A percentile compares a stretch with the other conserved stretches of the same genome.
Evolutionary conservation across 2,113 vertebrate genomes (phyloP).

Genomic region (Hystrix brachyura): DNA sequence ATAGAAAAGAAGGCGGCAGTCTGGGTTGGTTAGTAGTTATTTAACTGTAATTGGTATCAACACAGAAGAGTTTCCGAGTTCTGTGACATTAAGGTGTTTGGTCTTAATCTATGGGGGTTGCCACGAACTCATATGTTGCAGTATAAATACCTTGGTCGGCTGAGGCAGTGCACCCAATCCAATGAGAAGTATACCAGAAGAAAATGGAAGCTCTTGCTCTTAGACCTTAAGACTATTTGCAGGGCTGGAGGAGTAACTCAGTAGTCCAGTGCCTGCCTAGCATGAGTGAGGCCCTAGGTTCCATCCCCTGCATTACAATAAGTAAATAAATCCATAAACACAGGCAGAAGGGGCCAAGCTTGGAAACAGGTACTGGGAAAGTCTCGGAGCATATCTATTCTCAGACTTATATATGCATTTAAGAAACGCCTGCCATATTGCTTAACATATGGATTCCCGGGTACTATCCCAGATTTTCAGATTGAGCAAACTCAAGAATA

Average conservation of each 20-base stretch:
- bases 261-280: neutral
- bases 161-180: neutral
- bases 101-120: neutral
- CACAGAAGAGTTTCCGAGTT: neutral
- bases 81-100: constrained; percentile 1
- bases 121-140: constrained; percentile 29
- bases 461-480: neutral
- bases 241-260: no score
- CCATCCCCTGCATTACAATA: neutral
- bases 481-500: neutral
- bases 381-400: neutral
- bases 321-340: neutral
- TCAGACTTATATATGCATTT: neutral
- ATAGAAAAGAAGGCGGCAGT: neutral
- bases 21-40: neutral
- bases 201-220: constrained; percentile 49
- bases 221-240: neutral
- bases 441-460: neutral
- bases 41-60: neutral
- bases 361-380: constrained; percentile 3
- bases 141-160: constrained; percentile 18
- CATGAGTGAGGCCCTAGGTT: neutral
- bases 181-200: constrained; percentile 3
- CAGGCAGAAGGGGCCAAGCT: neutral
- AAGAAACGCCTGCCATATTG: neutral